These are phyloP conservation scores for Umimayanthus kanabou DNA, from an alignment of 92 coral and sea anemone genomes.

Conservation along the genomic window DNA sequence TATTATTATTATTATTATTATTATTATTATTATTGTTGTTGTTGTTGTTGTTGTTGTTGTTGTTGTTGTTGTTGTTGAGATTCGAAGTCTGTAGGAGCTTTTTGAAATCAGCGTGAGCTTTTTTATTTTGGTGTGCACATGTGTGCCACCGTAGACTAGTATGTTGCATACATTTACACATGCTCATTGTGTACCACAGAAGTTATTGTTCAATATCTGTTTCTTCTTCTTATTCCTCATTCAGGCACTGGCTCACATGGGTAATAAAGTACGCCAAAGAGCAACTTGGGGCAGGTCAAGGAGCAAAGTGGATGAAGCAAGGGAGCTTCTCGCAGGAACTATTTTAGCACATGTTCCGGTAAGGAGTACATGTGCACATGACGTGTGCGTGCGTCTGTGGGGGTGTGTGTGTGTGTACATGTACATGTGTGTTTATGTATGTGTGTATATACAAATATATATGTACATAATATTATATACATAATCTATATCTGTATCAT, in stretches of 20 bases:
- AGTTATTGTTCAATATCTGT: background rate
- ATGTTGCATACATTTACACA: background rate
- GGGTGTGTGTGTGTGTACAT: background rate
- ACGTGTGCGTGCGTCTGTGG: background rate
- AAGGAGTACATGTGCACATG: background rate
- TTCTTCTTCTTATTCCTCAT: background rate
- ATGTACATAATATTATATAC: too few relatives aligned
- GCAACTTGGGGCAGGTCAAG: slow-evolving; percentile 94
- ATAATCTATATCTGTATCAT: too few relatives aligned
- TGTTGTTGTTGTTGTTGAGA: too few relatives aligned
- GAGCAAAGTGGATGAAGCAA: slow-evolving; percentile 93
- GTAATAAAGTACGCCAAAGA: slow-evolving; percentile 91
- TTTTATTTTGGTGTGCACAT: too few relatives aligned
- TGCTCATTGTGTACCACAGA: too few relatives aligned
- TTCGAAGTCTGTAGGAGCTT: too few relatives aligned
- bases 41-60: too few relatives aligned
- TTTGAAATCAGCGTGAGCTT: too few relatives aligned
- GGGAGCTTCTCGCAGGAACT: slow-evolving; percentile 88
- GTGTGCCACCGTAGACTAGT: background rate
- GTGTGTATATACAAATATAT: too few relatives aligned
- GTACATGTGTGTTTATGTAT: background rate
- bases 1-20: too few relatives aligned
- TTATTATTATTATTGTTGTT: too few relatives aligned
- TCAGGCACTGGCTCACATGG: slow-evolving; percentile 93
- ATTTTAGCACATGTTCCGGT: slow-evolving; percentile 96